These are phyloP conservation scores for Caenorhabditis panamensis DNA, from an alignment of 2,888 invertebrate genomes.

Conservation along the genomic window DNA sequence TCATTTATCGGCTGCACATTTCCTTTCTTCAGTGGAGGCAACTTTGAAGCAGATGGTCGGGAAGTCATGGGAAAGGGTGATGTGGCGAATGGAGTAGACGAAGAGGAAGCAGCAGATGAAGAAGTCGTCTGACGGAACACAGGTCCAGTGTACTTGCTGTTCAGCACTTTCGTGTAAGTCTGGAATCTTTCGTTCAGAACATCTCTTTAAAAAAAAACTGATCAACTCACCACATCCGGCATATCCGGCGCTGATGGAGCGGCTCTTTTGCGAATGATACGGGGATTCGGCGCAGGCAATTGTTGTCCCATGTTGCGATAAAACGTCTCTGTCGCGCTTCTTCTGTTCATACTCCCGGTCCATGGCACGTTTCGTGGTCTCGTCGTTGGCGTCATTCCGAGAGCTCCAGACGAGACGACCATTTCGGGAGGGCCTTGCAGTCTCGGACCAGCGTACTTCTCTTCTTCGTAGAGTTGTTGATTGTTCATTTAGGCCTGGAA, in stretches of 20 bases:
- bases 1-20: too few species aligned
- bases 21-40: too few species aligned
- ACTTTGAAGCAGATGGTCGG: too few species aligned
- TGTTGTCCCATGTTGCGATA: too few species aligned
- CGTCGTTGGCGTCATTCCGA: slow-evolving; percentile 19
- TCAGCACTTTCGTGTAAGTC: background rate
- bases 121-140: background rate
- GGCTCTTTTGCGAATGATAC: too few species aligned
- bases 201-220: background rate
- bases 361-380: background rate
- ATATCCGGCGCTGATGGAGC: too few species aligned
- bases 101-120: background rate
- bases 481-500: too few species aligned
- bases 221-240: too few species aligned
- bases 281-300: too few species aligned
- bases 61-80: too few species aligned
- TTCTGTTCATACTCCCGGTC: background rate
- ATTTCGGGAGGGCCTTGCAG: slow-evolving; percentile 25
- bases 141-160: background rate
- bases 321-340: too few species aligned
- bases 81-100: background rate
- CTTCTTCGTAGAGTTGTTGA: background rate
- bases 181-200: too few species aligned
- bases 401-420: slow-evolving; percentile 21
- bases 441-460: slow-evolving; percentile 21